Evolutionary conservation across 2,797 vertebrate genomes (phyloP).

Genomic region (Pseudotriccus pelzelni): DNA sequence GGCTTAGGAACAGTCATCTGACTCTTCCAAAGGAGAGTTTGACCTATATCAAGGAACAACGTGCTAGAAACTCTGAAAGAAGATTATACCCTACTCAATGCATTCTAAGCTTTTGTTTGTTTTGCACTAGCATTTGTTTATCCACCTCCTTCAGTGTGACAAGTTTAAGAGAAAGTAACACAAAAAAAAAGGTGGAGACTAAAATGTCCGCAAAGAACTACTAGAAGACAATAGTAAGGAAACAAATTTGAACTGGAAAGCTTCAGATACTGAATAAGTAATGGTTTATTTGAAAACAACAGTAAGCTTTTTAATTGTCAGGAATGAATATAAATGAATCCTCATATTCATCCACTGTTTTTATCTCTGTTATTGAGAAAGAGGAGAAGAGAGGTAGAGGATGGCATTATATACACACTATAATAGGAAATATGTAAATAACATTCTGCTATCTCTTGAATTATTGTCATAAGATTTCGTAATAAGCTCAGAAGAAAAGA

Average conservation of each 20-base stretch:
- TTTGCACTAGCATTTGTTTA: background rate
- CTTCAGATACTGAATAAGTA: background rate
- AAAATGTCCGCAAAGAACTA: background rate
- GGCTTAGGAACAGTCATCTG: background rate
- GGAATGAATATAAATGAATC: background rate
- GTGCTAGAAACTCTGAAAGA: background rate
- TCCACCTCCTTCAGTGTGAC: background rate
- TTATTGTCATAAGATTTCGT: background rate
- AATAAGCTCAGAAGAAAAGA: background rate
- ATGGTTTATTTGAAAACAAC: background rate
- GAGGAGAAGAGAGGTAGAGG: background rate
- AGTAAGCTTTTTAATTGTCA: background rate
- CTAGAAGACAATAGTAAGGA: background rate
- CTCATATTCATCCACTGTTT: background rate
- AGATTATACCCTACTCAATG: background rate
- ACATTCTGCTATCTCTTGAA: background rate
- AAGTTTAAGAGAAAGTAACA: background rate
- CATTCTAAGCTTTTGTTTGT: background rate
- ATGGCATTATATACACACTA: background rate
- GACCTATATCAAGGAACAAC: background rate
- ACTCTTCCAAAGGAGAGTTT: background rate
- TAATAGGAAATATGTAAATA: background rate
- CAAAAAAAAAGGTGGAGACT: background rate
- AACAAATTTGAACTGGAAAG: background rate
- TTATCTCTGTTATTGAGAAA: background rate